Evolutionary conservation across 2,113 vertebrate species (phyloP).

Genomic region (Colius striatus): DNA sequence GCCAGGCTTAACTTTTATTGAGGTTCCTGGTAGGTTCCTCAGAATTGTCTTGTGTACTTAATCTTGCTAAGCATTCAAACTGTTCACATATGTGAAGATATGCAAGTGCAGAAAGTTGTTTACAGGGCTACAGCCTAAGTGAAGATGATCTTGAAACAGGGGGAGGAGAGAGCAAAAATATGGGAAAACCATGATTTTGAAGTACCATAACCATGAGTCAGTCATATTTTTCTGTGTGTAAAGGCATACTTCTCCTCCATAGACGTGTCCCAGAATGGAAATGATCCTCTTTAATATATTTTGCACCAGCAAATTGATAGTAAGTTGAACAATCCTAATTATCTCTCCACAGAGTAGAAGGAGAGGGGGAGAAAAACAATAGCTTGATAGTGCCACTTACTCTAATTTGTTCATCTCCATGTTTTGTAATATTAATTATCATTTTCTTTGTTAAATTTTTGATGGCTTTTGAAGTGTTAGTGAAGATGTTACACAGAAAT

Average conservation of each 20-base stretch:
- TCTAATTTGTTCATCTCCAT: background rate
- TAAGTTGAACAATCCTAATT: background rate
- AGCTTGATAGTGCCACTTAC: background rate
- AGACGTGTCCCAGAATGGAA: background rate
- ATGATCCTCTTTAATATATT: background rate
- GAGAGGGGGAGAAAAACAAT: background rate
- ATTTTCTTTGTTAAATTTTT: slow-evolving; percentile 26
- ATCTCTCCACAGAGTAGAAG: background rate
- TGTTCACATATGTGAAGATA: background rate
- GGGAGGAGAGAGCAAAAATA: background rate
- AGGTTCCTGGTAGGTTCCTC: background rate
- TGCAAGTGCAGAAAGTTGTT: background rate
- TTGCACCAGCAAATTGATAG: background rate
- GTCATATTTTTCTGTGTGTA: background rate
- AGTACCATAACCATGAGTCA: background rate
- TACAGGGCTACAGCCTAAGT: background rate
- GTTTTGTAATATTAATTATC: slow-evolving; percentile 16
- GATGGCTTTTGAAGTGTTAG: slow-evolving; percentile 26
- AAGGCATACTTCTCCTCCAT: background rate
- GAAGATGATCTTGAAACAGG: background rate
- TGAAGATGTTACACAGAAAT: slow-evolving; percentile 1
- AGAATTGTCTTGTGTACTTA: background rate
- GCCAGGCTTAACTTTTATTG: background rate
- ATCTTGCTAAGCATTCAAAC: background rate
- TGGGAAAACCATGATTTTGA: background rate